Conservation (phyloP, 2,888 invertebrate genomes). For the Callosobruchus maculatus region DNA sequence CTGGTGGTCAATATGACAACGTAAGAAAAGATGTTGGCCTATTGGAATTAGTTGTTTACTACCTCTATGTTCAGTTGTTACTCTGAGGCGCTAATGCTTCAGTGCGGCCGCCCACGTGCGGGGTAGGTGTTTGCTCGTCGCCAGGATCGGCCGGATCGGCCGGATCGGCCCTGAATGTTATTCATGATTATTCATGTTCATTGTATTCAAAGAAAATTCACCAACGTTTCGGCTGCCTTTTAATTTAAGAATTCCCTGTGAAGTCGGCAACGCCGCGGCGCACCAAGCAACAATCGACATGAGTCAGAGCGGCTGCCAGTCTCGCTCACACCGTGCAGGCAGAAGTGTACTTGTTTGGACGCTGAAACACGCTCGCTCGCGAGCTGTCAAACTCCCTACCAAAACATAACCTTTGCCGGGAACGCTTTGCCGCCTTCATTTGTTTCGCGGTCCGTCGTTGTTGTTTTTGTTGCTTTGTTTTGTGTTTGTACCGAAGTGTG, state of each 20-base stretch:
- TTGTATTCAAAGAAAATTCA: too few species aligned
- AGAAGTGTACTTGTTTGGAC: constrained; percentile 17
- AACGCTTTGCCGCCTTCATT: background rate
- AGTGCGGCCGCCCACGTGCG: too few species aligned
- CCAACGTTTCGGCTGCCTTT: too few species aligned
- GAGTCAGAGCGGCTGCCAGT: constrained; percentile 31
- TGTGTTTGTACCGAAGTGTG: constrained; percentile 8
- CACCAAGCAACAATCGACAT: constrained; percentile 34
- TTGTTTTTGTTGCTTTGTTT: background rate
- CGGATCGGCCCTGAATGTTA: too few species aligned
- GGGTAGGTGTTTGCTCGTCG: too few species aligned
- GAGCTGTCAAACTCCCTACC: constrained; percentile 27
- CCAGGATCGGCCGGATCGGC: too few species aligned
- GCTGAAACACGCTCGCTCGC: constrained; percentile 18
- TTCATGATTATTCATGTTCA: too few species aligned
- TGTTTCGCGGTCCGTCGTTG: background rate
- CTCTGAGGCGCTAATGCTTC: too few species aligned
- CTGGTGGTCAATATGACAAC: too few species aligned
- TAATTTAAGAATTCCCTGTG: background rate
- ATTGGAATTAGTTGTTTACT: too few species aligned
- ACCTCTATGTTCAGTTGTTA: too few species aligned
- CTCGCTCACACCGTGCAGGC: constrained; percentile 33
- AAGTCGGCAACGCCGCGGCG: constrained; percentile 19
- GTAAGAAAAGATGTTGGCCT: too few species aligned
- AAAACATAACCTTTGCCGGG: constrained; percentile 19